Base-by-base conservation (phyloP, 1,140 invertebrate genomes). In the Cryptotermes secundus region DNA sequence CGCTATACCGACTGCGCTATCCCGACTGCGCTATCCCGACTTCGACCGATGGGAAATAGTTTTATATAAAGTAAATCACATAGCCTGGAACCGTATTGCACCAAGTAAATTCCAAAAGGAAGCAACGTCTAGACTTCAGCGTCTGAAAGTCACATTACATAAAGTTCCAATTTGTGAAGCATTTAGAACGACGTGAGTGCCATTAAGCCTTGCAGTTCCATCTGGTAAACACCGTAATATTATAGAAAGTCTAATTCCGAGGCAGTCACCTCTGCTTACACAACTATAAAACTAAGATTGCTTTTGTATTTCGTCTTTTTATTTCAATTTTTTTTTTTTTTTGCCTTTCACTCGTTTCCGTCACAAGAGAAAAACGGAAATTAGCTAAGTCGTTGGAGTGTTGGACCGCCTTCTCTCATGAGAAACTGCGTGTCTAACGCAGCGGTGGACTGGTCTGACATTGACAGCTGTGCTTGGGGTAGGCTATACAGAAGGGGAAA, bases 281-380 rank as follows among this genome's bases (percentile, higher is more conserved):
- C 26, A 31, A 72, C 59, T 72, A 72, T 72, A 72, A 72, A 72
- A 72, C 59, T 72, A n/a, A 72, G 59, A 72, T 72, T 72, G 59
- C 59, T 72, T 72, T 72, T 49, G 19, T 19, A 3, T 49, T n/a
- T 72, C 9, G 59, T 72, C n/a, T 6, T 14, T 72, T 72, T 72
- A 26, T n/a, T 6, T 72, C 16, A 7, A 72, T 31, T 72, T 16
- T 72, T 1, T n/a, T 72, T 72, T 72, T 72, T n/a, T n/a, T 72
- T 31, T 14, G 22, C 53, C 26, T 59, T 59, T 59, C 26, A 59
- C 53, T 59, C 53, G 53, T 72, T 31, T 72, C 59, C 59, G 59
- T 72, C 59, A 72, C 59, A 72, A 72, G 59, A 31, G 26, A 31
- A 72, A 72, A n/a, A 26, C 59, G 59, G 59, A 72, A 72, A 72